Conservation (phyloP, 2,888 invertebrate species). For the Eilema sororculum region DNA sequence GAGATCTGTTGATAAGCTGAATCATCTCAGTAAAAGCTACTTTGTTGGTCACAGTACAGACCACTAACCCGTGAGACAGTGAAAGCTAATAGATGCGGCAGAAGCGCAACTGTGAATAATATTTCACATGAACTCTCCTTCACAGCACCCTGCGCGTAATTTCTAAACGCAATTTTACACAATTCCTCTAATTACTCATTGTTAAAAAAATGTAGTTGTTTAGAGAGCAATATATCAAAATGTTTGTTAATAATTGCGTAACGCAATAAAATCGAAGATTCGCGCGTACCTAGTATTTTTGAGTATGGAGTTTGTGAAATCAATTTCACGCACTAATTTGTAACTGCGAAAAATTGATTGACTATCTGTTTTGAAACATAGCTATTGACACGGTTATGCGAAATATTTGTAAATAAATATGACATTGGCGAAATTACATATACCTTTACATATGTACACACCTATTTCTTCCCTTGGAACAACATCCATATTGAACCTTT, state of each 20-base stretch:
- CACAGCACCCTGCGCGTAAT: constrained; percentile 58
- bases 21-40: constrained; percentile 49
- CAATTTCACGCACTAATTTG: neutral
- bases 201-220: constrained; percentile 31
- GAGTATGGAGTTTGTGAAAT: neutral
- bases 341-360: neutral
- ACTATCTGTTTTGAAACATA: neutral
- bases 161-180: constrained; percentile 49
- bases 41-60: constrained; percentile 31
- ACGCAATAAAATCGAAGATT: neutral
- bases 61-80: constrained; percentile 70
- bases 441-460: neutral
- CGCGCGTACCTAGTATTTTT: neutral
- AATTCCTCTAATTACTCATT: constrained; percentile 46
- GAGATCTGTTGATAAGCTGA: constrained; percentile 51
- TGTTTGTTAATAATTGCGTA: constrained; percentile 7
- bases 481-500: neutral
- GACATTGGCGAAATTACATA: neutral
- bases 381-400: neutral
- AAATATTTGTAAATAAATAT: neutral
- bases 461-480: neutral
- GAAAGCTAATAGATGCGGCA: constrained; percentile 69
- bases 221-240: constrained; percentile 24
- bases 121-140: constrained; percentile 73
- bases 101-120: constrained; percentile 62